phyloP scores from a whole-genome alignment of 2,113 vertebrate species.

The Empidonax alnorum region DNA sequence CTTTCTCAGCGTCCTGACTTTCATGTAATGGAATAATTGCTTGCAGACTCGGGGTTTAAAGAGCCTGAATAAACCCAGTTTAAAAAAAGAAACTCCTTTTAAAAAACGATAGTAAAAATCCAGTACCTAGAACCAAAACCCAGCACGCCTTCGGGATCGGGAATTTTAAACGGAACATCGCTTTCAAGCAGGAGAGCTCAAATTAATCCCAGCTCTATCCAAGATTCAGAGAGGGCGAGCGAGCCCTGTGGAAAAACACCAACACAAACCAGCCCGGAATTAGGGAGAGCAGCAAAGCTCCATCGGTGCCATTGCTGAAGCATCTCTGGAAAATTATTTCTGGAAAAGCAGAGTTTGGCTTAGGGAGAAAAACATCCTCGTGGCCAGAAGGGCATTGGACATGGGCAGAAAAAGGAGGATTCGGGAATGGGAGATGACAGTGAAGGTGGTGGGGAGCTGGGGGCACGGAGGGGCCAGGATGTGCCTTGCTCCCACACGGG shows the following conservation, averaged over 20 bases:
- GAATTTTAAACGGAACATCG: constrained; percentile 10
- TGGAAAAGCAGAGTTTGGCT: neutral
- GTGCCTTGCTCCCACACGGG: accelerated
- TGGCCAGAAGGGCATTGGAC: neutral
- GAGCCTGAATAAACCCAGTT: constrained; percentile 21
- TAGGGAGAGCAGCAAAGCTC: neutral
- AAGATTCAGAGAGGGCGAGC: neutral
- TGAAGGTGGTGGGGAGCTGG: accelerated
- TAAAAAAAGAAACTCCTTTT: neutral
- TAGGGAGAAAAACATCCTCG: neutral
- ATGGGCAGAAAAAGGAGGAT: neutral
- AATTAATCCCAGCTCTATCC: neutral
- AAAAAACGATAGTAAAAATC: neutral
- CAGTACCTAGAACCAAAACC: neutral
- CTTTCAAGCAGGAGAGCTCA: constrained; percentile 30
- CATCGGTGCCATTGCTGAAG: neutral
- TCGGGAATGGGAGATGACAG: accelerated
- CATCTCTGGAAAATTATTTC: neutral
- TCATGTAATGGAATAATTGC: constrained; percentile 82
- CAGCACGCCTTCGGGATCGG: neutral
- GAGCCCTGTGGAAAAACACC: constrained; percentile 19
- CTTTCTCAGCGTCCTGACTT: constrained; percentile 74
- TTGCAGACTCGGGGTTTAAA: constrained; percentile 71
- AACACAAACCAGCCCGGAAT: neutral
- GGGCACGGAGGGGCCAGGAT: neutral